Percentiles rank a stretch among this genome's conserved stretches.
phyloP scores from a whole-genome alignment of 2,888 invertebrate genomes.

The Caenorhabditis angaria region DNA sequence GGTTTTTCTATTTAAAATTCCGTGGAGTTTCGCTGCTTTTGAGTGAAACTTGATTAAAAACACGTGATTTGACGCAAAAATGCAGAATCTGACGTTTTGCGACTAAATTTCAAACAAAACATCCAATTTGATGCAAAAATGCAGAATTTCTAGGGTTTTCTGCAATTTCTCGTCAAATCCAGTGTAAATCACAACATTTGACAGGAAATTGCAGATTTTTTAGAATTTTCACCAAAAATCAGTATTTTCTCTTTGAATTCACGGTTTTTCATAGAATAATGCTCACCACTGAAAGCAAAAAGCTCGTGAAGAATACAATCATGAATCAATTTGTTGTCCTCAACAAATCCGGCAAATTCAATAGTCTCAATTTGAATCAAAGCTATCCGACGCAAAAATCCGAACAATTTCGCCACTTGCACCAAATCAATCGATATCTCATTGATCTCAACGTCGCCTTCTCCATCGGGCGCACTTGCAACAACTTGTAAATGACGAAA shows the following conservation, averaged over 20 bases:
- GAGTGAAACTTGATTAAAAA: too few relatives aligned
- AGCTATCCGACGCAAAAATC: conserved; percentile 3
- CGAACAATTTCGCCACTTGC: background rate
- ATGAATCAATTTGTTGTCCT: conserved; percentile 8
- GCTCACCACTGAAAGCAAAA: conserved; percentile 1
- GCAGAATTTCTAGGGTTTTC: background rate
- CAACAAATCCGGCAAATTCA: conserved; percentile 9
- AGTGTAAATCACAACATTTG: background rate
- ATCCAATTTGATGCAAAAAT: background rate
- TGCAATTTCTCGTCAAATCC: too few relatives aligned
- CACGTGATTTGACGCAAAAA: too few relatives aligned
- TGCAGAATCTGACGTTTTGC: too few relatives aligned
- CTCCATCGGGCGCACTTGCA: conserved; percentile 9
- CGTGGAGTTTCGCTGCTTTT: too few relatives aligned
- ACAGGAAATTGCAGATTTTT: too few relatives aligned
- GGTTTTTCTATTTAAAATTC: too few relatives aligned
- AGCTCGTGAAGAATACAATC: conserved; percentile 8
- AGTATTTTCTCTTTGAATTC: background rate
- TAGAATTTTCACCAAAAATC: background rate
- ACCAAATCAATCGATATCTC: background rate
- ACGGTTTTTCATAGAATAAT: background rate
- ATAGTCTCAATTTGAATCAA: conserved; percentile 5
- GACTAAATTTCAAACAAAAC: too few relatives aligned
- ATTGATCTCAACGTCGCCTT: conserved; percentile 12
- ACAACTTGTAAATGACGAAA: conserved; percentile 22